Conservation (phyloP, 2,888 invertebrate species). For the Lochmaea capreae region DNA sequence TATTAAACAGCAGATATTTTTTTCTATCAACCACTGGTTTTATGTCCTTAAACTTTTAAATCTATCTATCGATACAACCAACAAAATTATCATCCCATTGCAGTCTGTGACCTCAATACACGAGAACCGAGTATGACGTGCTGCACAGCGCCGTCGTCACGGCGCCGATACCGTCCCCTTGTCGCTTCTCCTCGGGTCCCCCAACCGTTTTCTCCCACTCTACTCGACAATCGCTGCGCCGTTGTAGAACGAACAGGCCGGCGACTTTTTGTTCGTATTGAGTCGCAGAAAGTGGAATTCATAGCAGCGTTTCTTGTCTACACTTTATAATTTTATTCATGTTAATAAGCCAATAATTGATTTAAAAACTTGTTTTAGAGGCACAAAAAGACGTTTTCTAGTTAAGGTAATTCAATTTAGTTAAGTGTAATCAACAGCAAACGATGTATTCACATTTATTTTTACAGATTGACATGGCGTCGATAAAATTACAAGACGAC, state of each 20-base stretch:
- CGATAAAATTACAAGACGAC: constrained; percentile 82
- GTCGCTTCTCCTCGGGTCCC: constrained; percentile 29
- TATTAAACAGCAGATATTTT: neutral
- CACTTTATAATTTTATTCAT: neutral
- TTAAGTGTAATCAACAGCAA: neutral
- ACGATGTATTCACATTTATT: constrained; percentile 8
- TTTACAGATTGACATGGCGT: constrained; percentile 58
- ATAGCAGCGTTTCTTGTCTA: neutral
- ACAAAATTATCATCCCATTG: constrained; percentile 47
- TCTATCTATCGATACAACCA: constrained; percentile 1
- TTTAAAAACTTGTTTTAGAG: neutral
- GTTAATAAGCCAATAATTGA: neutral
- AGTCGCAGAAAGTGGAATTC: constrained; percentile 12
- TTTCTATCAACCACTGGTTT: neutral
- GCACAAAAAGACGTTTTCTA: neutral
- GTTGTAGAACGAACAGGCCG: constrained; percentile 5
- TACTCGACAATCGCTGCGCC: constrained; percentile 38
- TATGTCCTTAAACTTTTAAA: neutral
- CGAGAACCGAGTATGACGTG: constrained; percentile 35
- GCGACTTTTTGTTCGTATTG: constrained; percentile 26
- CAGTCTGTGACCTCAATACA: constrained; percentile 53
- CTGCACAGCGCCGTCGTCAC: constrained; percentile 52
- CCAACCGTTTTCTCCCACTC: constrained; percentile 14
- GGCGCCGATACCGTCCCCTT: constrained; percentile 41
- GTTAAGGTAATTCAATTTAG: neutral